Evolutionary conservation across 2,113 vertebrate species (phyloP), one percentile per base, ranked within the genome.

Genomic region (Petromus typicus): DNA sequence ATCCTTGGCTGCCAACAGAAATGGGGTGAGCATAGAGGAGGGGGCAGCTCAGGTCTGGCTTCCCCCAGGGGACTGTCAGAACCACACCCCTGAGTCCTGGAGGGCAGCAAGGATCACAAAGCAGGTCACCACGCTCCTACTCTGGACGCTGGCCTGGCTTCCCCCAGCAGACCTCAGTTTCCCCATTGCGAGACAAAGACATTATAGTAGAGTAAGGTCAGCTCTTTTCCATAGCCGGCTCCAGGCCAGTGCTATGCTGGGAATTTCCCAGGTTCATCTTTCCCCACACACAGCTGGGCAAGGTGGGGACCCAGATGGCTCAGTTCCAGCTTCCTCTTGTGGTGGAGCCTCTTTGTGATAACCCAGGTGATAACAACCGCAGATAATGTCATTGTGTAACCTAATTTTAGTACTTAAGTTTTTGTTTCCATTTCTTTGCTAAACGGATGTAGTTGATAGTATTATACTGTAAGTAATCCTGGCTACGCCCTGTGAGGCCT

Each of bases 381-480:
- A 23, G 25, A 9, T 12, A 25, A 66, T 37, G 27, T 87, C 11
- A 25, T 63, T 63, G 23, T 20, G 56, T 8, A 32, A 59, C 40
- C 17, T 54, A 43, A 37, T 13, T 81, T 67, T 27, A 18, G 34
- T 10, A 54, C 54, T 0, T 78, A 43, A 18, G 75, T 76, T 61
- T 94, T 43, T 69, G 69, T 71, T 96, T 92, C 88, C 51, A 85
- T 67, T 96, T 95, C 95, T 57, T 64, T n/a, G 63, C 45, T 43
- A 51, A n/a, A 67, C 1, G 1, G 89, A 64, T 7, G 5, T 25
- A 3, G 18, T 57, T 2, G 40, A 23, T 54, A 45, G 0, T 14
- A 61, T 54, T 51, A 34, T n/a, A 54, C 32, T 14, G 37, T 59
- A 75, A 34, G 30, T 43, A 3, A 40, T 37, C 25, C 79, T 59